phyloP scores from a whole-genome alignment of 64 coral and sea anemone genomes.

The Porites australiensis region DNA sequence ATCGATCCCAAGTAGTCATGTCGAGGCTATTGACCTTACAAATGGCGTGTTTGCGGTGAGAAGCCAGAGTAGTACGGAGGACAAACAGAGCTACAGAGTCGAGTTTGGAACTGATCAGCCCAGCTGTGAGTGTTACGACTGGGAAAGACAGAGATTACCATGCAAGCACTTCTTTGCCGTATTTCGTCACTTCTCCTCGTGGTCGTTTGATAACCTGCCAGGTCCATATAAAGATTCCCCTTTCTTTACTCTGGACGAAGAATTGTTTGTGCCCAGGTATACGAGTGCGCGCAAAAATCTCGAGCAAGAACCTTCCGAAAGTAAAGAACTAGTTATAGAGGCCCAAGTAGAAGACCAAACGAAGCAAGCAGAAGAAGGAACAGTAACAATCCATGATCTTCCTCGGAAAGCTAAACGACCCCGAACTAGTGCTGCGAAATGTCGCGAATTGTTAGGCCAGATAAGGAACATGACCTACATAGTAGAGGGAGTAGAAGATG shows the following conservation, averaged over 20 bases:
- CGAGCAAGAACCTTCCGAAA: neutral
- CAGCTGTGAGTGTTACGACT: conserved; percentile 38
- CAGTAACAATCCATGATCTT: neutral
- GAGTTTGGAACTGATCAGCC: conserved; percentile 29
- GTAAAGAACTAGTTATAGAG: neutral
- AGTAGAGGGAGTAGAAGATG: conserved; percentile 3
- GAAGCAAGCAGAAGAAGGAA: no score
- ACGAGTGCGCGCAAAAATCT: neutral
- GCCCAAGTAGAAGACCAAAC: neutral
- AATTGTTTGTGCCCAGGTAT: neutral
- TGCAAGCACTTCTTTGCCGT: conserved; percentile 80
- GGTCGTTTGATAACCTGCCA: conserved; percentile 51
- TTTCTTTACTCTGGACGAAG: conserved; percentile 43
- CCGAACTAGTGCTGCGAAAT: conserved; percentile 8
- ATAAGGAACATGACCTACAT: conserved; percentile 46
- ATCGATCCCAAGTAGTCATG: conserved; percentile 8
- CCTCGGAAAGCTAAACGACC: conserved; percentile 8
- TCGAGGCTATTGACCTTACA: conserved; percentile 3
- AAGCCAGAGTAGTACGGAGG: conserved; percentile 22
- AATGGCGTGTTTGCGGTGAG: conserved; percentile 41
- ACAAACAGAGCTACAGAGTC: neutral
- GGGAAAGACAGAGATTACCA: conserved; percentile 41
- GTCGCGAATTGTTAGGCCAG: conserved; percentile 28
- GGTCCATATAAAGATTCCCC: conserved; percentile 54
- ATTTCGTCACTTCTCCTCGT: conserved; percentile 35